Base-by-base conservation (phyloP, 2,113 vertebrate species). In the Apteryx owenii region DNA sequence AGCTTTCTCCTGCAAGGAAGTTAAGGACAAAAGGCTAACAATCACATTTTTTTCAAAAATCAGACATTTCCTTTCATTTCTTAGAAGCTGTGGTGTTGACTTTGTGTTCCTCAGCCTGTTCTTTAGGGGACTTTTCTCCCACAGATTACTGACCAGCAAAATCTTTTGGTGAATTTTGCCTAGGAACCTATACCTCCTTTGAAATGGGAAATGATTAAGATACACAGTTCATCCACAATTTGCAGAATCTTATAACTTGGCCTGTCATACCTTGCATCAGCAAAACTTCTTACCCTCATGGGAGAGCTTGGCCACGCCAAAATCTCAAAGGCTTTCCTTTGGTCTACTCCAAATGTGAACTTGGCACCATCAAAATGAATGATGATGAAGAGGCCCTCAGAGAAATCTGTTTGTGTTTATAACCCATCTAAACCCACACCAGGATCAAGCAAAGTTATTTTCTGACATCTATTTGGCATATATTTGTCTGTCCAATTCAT, bases 81-180 rank as follows among this genome's bases (percentile, higher is more conserved):
- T 79, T 79, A 75, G 40, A 71, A 62, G 19, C 17, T 70, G 4
- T 42, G 29, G 16, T 36, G 2, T 15, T 81, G 40, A 36, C 8
- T 89, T 89, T 23, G 2, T 25, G 6, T 8, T 95, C 20, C 13
- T 70, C 60, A 19, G 56, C 58, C 18, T 50, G 12, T 6, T 65
- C 22, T 77, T 70, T 15, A 26, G 8, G 33, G 36, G 3, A 1
- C 0, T 11, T 33, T 86, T 94, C 50, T 0, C 7, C 26, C 0
- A 1, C 4, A 2, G 53, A 10, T 33, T 88, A 25, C 21, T 61
- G 54, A 72, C 15, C n/a, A 66, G 28, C 48, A 71, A 80, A 73
- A 85, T 29, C 26, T 85, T 91, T 33, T 28, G 2, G 38, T 62
- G 26, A 54, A 33, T 38, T 58, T 90, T 81, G 65, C 38, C 22